Base-by-base conservation (phyloP, 2,888 invertebrate species). In the Rhagonycha fulva region DNA sequence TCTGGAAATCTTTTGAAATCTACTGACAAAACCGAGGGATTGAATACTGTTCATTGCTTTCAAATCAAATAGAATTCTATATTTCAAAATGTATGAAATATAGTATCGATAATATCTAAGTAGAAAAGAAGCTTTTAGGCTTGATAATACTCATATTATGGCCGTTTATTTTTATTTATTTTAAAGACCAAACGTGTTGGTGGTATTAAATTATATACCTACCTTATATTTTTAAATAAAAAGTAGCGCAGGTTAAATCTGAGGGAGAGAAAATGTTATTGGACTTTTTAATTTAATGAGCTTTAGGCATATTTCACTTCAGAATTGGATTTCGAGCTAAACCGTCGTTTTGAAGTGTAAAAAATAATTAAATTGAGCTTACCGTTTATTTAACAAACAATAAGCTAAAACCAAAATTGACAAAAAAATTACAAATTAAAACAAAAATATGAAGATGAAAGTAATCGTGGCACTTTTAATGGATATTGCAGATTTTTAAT, bases 31-130 rank as follows among this genome's bases (percentile, higher is more conserved):
- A 80, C 78, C 77, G 68, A 78, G 71, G 74, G 71, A 60, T 73
- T 78, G 75, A 76, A 78, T 78, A 75, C 71, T 80, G 75, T 78
- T 78, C 76, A 77, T 80, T 80, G 78, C 79, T 78, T 80, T 78
- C 78, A 74, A 75, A 80, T 80, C 76, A 76, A 76, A 78, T 78
- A 78, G 75, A 72, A 76, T 72, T 68, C 77, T 68, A 77, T 79
- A 77, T 71, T 66, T 79, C 30, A 71, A 73, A 73, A 73, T 73
- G 73, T 73, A 73, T 73, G 76, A 73, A 70, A 73, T 73, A 76
- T 76, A 76, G 70, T 73, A 73, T 73, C 62, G 70, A 70, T 73
- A 28, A 62, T 67, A 71, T 76, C 71, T 73, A 24, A 62, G 68
- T 73, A 70, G 76, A 68, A 76, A 76, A 62, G 73, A 61, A 71